Base-by-base conservation (phyloP, 2,113 vertebrate species). In the Lontra canadensis region DNA sequence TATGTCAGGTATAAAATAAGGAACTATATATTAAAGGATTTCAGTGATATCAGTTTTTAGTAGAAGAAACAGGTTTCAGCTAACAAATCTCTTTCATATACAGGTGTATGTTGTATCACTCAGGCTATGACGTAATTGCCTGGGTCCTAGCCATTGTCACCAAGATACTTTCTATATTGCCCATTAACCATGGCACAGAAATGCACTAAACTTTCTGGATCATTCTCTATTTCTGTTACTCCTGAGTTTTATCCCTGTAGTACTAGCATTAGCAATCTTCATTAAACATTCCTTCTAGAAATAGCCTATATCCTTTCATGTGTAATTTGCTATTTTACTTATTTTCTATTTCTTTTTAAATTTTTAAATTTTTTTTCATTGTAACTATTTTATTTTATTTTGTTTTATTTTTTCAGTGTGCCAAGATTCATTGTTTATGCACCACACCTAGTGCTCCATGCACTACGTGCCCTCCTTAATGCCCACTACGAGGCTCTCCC, bases 221-320 rank as follows among this genome's bases (percentile, higher is more conserved):
- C 15, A 87, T 65, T 80, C 23, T 78, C 81, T 5, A 55, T 87
- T 95, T 87, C 47, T 36, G 26, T 86, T 76, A 76, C n/a, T 52
- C 15, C 7, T 49, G 10, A 87, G 4, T 94, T 90, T 97, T 29
- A 78, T 29, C 31, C 26, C 49, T 26, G 21, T 69, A 83, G 59
- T 61, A 49, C 49, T 87, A 76, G 59, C 67, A 83, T 49, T 67
- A 82, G 36, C 13, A 81, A 90, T 69, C 26, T 59, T 59, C 29
- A 23, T 82, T 90, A 91, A 88, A 87, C 78, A 59, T 95, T 57
- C 34, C 29, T 80, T 90, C 82, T n/a, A 88, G 76, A 88, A 74
- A 59, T 73, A 69, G 17, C 26, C 11, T 82, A 71, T 76, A 67
- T 49, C 13, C 17, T 74, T 82, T 69, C 21, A 61, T 76, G 6